Percentiles rank a stretch among this genome's conserved stretches.
Conservation (phyloP, 2,113 vertebrate species). For the Australoheros scitulus region DNA sequence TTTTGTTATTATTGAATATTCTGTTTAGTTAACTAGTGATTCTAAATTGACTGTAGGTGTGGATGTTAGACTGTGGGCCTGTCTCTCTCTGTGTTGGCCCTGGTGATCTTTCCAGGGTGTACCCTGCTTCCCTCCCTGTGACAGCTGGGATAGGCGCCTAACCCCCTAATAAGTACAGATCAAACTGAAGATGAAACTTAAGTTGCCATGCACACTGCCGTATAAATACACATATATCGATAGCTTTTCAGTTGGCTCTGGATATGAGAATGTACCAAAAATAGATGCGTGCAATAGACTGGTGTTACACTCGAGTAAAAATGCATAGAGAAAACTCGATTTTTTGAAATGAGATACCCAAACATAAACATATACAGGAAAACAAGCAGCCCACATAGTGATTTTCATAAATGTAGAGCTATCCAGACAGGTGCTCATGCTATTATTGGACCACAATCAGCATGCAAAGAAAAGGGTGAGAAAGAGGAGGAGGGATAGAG, state of each 20-base stretch:
- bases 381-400: slow-evolving; percentile 52
- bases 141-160: neutral
- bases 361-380: slow-evolving; percentile 30
- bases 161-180: neutral
- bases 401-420: slow-evolving; percentile 72
- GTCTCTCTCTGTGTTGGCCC: neutral
- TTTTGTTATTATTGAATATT: neutral
- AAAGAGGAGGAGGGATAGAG: slow-evolving; percentile 41
- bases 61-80: neutral
- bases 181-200: neutral
- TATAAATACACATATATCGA: neutral
- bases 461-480: slow-evolving; percentile 62
- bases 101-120: neutral
- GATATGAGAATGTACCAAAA: neutral
- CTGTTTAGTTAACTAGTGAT: neutral
- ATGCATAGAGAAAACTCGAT: neutral
- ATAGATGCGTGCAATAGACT: neutral
- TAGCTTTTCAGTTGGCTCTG: neutral
- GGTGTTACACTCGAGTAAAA: neutral
- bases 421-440: slow-evolving; percentile 73
- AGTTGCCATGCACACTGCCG: neutral
- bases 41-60: neutral
- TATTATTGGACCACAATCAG: slow-evolving; percentile 77
- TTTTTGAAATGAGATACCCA: neutral
- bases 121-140: neutral